Evolutionary conservation across 2,113 vertebrate genomes (phyloP).

Genomic region (Mesocricetus auratus): DNA sequence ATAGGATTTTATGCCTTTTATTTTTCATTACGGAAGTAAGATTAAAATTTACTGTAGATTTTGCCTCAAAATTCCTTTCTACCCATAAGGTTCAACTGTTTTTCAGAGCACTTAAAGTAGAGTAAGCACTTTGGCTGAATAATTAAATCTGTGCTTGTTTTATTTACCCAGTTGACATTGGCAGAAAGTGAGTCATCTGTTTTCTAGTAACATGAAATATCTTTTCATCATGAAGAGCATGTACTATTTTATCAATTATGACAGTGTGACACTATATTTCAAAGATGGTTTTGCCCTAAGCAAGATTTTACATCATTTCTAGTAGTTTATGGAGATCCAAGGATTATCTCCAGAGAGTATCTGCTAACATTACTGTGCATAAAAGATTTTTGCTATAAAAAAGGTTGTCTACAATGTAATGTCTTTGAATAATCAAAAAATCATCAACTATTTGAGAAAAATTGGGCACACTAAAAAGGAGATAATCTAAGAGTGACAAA

Average conservation of each 20-base stretch:
- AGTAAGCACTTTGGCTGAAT: neutral
- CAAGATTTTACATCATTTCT: slow-evolving; percentile 54
- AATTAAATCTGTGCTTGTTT: slow-evolving; percentile 46
- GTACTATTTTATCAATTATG: slow-evolving; percentile 14
- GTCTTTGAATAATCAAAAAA: slow-evolving; percentile 33
- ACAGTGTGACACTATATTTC: slow-evolving; percentile 51
- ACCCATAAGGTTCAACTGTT: neutral
- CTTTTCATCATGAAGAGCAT: slow-evolving; percentile 15
- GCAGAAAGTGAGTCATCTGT: neutral
- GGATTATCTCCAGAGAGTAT: slow-evolving; percentile 15
- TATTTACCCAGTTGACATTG: slow-evolving; percentile 24
- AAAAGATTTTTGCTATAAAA: slow-evolving; percentile 41
- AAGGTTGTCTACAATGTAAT: neutral
- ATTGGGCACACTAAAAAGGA: neutral
- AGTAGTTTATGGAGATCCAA: slow-evolving; percentile 27
- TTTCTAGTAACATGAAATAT: slow-evolving; percentile 28
- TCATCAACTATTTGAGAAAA: slow-evolving; percentile 34
- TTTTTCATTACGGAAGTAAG: neutral
- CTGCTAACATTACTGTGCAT: neutral
- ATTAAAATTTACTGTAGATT: neutral
- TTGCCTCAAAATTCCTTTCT: neutral
- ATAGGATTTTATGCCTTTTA: neutral
- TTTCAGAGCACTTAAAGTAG: neutral
- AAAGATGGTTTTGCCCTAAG: slow-evolving; percentile 22
- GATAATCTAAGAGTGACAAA: neutral